Evolutionary conservation across 2,113 vertebrate species (phyloP), one percentile per base, ranked within the genome.

Genomic region (Odontesthes bonariensis): DNA sequence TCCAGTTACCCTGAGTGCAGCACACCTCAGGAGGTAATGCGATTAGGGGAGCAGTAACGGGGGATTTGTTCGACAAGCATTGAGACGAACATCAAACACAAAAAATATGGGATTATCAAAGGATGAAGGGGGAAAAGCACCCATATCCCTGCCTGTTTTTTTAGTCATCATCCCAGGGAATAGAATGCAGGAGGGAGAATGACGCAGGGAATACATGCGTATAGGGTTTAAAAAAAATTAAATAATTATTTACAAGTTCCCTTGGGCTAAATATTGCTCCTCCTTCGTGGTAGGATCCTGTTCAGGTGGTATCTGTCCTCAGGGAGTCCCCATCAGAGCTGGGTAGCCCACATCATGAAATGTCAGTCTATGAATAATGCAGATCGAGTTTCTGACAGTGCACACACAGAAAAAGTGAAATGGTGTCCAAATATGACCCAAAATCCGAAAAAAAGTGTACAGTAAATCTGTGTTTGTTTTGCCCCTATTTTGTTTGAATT

Each of bases 21-120:
- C 74, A 78, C 79, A 89, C 88, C 83, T 90, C 79, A 75, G 88
- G 90, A 86, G 88, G 88, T 90, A 93, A 91, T 90, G 76, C 80
- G 89, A 93, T 93, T 93, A 92, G 71, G 61, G 74, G 62, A 83
- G 83, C 73, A 79, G 79, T 77, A 86, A 90, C 81, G 79, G 73
- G 79, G 83, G 87, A 93, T 93, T 91, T 92, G 86, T 91, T 89
- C 83, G 78, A 74, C 76, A 81, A 90, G 91, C 86, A 77, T 84
- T 81, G 77, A 86, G 86, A 80, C 82, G 83, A 85, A 90, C 87
- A 88, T 89, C 85, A 91, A 90, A 89, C 81, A 88, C 52, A 82
- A 85, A 73, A 84, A 83, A 80, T 54, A 86, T 63, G 53, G 85
- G 86, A 91, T 89, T 89, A 90, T 82, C 80, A 80, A 75, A 85